Evolutionary conservation across 2,888 invertebrate genomes (phyloP).

Genomic region (Tolmerus cingulatus): DNA sequence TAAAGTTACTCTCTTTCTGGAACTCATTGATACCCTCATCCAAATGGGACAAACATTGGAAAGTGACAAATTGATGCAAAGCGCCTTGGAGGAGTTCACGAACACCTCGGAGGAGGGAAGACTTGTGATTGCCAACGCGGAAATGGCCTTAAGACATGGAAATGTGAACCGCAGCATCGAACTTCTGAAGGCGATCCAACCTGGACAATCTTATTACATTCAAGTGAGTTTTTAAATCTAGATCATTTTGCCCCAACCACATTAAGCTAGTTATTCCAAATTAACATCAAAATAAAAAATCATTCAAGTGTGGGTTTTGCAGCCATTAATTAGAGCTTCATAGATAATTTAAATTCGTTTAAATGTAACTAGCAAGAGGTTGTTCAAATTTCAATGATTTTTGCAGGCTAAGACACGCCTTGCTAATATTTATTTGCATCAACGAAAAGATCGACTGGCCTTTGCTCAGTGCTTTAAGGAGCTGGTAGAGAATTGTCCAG

Average conservation of each 20-base stretch:
- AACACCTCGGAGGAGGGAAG: conserved; percentile 87
- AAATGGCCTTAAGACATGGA: conserved; percentile 80
- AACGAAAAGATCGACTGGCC: conserved; percentile 84
- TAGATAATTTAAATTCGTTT: not conserved
- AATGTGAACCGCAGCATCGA: conserved; percentile 84
- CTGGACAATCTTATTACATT: conserved; percentile 85
- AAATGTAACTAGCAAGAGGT: no score
- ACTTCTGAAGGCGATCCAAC: conserved; percentile 77
- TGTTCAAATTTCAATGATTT: conserved; percentile 52
- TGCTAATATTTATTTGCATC: conserved; percentile 88
- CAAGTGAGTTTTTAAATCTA: conserved; percentile 63
- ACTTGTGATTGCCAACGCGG: conserved; percentile 84
- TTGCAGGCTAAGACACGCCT: conserved; percentile 76
- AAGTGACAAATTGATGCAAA: conserved; percentile 81
- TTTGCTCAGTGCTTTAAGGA: conserved; percentile 88
- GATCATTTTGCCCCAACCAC: not conserved
- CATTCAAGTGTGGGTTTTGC: no score
- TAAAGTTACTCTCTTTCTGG: conserved; percentile 85
- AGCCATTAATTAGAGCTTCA: no score
- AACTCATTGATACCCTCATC: conserved; percentile 81
- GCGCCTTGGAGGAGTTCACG: conserved; percentile 73
- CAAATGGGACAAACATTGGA: conserved; percentile 76
- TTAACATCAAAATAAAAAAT: no score
- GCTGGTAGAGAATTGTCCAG: conserved; percentile 77
- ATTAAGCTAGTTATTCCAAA: no score